phyloP scores from a whole-genome alignment of 2,113 vertebrate genomes.

The Theristicus caerulescens region DNA sequence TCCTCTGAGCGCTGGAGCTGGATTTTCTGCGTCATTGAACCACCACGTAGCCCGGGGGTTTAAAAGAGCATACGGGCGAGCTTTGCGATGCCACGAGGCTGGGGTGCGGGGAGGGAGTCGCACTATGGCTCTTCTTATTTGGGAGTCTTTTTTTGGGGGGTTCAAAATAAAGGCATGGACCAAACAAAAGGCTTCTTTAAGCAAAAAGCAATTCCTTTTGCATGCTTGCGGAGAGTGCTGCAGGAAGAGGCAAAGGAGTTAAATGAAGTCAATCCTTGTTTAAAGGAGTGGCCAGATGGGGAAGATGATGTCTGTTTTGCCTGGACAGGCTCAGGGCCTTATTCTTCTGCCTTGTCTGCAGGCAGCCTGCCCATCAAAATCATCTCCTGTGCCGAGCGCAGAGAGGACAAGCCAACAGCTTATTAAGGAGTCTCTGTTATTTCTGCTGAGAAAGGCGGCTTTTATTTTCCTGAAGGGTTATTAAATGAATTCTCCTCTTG shows the following conservation, averaged over 20 bases:
- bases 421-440: conserved; percentile 24
- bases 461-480: conserved; percentile 15
- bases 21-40: background rate
- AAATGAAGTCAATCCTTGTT: background rate
- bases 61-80: accelerated
- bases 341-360: background rate
- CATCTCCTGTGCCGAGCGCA: background rate
- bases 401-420: background rate
- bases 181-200: background rate
- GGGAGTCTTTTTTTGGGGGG: background rate
- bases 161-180: background rate
- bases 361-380: conserved; percentile 47
- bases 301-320: conserved; percentile 10
- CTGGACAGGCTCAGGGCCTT: conserved; percentile 32
- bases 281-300: conserved; percentile 19
- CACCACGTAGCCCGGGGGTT: accelerated
- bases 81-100: background rate
- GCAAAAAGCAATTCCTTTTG: background rate
- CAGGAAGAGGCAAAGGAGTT: conserved; percentile 20
- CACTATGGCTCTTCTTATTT: background rate
- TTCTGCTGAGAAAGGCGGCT: conserved; percentile 32
- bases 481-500: conserved; percentile 4
- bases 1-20: background rate
- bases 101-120: background rate
- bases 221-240: background rate